Conservation (phyloP, 2,797 vertebrate species). For the Lerista edwardsae region DNA sequence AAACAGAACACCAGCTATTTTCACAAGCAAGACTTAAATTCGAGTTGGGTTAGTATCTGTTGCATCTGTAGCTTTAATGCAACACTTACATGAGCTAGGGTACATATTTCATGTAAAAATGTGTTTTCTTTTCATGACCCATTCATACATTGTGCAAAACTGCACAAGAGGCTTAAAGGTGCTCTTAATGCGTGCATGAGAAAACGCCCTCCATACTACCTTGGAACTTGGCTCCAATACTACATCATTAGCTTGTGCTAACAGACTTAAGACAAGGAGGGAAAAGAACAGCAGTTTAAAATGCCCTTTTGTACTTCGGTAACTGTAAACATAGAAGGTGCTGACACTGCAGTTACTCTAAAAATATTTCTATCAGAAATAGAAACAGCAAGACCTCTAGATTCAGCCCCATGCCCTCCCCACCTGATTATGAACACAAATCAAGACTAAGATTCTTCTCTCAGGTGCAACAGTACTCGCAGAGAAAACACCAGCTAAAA, state of each 20-base stretch:
- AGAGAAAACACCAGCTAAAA: neutral
- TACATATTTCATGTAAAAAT: neutral
- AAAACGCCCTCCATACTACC: neutral
- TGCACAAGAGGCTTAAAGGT: neutral
- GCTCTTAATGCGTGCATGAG: neutral
- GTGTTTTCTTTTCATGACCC: neutral
- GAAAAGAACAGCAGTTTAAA: neutral
- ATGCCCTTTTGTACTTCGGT: neutral
- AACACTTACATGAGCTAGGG: neutral
- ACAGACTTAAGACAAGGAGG: neutral
- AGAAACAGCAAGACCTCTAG: constrained; percentile 51
- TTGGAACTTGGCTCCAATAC: neutral
- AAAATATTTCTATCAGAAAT: constrained; percentile 45
- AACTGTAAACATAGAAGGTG: constrained; percentile 1
- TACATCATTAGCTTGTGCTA: neutral
- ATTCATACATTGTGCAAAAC: neutral
- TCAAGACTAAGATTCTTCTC: constrained; percentile 15
- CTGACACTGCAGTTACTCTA: neutral
- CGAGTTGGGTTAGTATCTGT: neutral
- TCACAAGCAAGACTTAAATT: neutral
- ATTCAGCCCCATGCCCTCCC: neutral
- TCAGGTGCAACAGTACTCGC: constrained; percentile 12
- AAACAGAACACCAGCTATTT: constrained; percentile 1
- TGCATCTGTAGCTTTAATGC: neutral
- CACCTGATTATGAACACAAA: constrained; percentile 13